A percentile compares a stretch with the other conserved stretches of the same genome.
Evolutionary conservation across 2,113 vertebrate species (phyloP).

Genomic region (Opisthocomus hoazin): DNA sequence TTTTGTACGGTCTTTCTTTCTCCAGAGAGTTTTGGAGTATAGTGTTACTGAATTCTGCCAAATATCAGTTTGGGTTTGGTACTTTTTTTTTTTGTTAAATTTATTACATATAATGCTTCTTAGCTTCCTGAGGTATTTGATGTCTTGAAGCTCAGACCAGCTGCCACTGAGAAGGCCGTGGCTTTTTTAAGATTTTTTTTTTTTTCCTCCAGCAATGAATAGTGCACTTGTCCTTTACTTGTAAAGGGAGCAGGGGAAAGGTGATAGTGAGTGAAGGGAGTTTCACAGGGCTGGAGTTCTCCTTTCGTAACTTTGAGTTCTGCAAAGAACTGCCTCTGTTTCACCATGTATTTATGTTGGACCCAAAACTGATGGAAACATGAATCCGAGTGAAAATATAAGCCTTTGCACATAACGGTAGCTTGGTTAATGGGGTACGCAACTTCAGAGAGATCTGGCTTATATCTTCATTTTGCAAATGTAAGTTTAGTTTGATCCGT

Average conservation of each 20-base stretch:
- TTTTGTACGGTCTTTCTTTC: background rate
- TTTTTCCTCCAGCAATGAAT: constrained; percentile 37
- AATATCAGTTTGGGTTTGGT: background rate
- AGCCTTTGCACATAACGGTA: constrained; percentile 10
- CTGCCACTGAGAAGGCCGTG: background rate
- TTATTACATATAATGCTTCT: background rate
- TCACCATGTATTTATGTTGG: constrained; percentile 60
- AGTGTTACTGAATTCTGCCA: background rate
- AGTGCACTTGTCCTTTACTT: constrained; percentile 58
- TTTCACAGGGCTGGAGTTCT: constrained; percentile 39
- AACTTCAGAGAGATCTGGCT: constrained; percentile 49
- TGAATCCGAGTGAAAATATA: constrained; percentile 38
- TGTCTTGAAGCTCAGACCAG: constrained; percentile 12
- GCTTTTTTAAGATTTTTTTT: background rate
- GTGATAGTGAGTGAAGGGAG: constrained; percentile 43
- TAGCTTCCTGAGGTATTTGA: constrained; percentile 29
- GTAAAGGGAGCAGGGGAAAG: constrained; percentile 23
- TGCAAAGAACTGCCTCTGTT: constrained; percentile 37
- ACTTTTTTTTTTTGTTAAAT: background rate
- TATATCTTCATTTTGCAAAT: constrained; percentile 29
- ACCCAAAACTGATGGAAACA: constrained; percentile 31
- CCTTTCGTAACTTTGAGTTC: constrained; percentile 22
- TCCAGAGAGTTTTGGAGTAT: background rate
- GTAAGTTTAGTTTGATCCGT: background rate
- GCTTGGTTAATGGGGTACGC: constrained; percentile 35